Evolutionary conservation across 2,113 vertebrate genomes (phyloP).

Genomic region (Macaca fascicularis): T2T-MFA8v1.1 NC_088384.1:18890501-18891000

Average conservation of each 20-base stretch:
- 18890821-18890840: background rate
- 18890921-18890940: background rate
- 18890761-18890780: background rate
- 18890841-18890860: fast-evolving
- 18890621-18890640: background rate
- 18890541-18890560: background rate
- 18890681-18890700: background rate
- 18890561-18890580: background rate
- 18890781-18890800: background rate
- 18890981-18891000: background rate
- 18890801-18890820: background rate
- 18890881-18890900: background rate
- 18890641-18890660: background rate
- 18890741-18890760: background rate
- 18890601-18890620: background rate
- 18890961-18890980: background rate
- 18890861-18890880: background rate
- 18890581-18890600: background rate
- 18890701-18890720: background rate
- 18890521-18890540: background rate
- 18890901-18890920: background rate
- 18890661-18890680: background rate
- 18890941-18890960: background rate
- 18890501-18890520: background rate
- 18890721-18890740: background rate